Evolutionary conservation across 2,888 invertebrate species (phyloP), one percentile per base, ranked within the genome.

Genomic region (Eledone cirrhosa): DNA sequence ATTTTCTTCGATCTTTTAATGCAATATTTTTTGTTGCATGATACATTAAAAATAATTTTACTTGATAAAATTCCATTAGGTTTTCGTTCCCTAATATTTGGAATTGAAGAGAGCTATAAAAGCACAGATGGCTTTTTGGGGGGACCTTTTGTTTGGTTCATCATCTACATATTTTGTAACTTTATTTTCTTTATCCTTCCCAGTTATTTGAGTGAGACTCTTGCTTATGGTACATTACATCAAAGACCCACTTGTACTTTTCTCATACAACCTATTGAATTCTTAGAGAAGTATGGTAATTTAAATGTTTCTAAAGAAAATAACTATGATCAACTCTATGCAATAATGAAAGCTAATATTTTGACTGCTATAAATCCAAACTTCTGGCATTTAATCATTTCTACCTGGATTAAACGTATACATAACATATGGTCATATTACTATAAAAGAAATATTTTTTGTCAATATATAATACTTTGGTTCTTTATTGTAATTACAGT

Each of bases 141-240:
- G 22, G 72, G 72, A 22, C 72, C 72, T 31, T 8, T n/a, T 2
- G 33, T 72, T 72, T 72, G 72, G 72, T 33, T 72, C 19, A 41
- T 24, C 22, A n/a, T n/a, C 41, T 72, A n/a, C 31, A 3, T 72
- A 29, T n/a, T 72, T 72, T 33, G 29, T n/a, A 41, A 41, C 8
- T 22, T 72, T 22, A 41, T 72, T 72, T 2, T 72, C 13, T 41
- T 72, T 22, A 31, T 41, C 22, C 22, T 72, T 22, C 33, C 72
- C 13, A 14, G 41, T 11, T 31, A 31, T 33, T 24, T 72, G 0
- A 41, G 33, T 41, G 29, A 72, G 14, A 72, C 72, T 14, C 19
- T 72, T n/a, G 72, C 41, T n/a, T 72, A 72, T 33, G 31, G 72
- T 14, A 33, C 33, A 31, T 41, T 72, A 27, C 41, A 33, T 14